Evolutionary conservation across 1,140 invertebrate genomes (phyloP), one percentile per base, ranked within the genome.

Genomic region (Vanessa atalanta): DNA sequence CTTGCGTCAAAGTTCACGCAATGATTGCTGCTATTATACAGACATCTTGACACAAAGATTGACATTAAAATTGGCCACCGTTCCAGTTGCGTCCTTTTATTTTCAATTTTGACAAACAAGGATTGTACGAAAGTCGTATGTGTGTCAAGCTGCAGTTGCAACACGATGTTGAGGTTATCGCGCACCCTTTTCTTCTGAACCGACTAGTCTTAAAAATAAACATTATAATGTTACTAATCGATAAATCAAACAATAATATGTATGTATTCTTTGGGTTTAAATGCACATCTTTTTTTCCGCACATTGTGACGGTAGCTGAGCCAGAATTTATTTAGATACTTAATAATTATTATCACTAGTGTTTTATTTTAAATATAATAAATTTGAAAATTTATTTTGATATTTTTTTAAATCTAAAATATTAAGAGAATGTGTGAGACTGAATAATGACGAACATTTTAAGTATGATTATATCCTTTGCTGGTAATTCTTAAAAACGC

Each of bases 121-220:
- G 31, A 50, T 63, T 55, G 65, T 61, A 57, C 68, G 63, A 47
- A 68, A 26, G 20, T 60, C 70, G 82, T 89, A 90, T 90, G 84
- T 90, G 72, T 91, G 89, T 89, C 88, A 90, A 88, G 84, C 81
- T 76, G 79, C 77, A 76, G 82, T 91, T 89, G 81, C 88, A 79
- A 87, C 84, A 90, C 74, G 43, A 16, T 63, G 81, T 83, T 76
- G 70, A 84, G 80, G 81, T 89, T 83, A 85, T 82, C 79, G 79
- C 82, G 78, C 78, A 83, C 87, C 89, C 89, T 88, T 87, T 88
- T 9, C 14, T 57, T 1, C 20, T 11, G 55, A 57, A 57, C 20
- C 11, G 23, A 20, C 12, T 57, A 23, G 55, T 57, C 11, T 23
- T 57, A 26, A 6, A 53, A 53, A 53, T 53, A 16, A 53, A 53